Conservation (phyloP, 2,113 vertebrate species). For the Nothocercus julius region DNA sequence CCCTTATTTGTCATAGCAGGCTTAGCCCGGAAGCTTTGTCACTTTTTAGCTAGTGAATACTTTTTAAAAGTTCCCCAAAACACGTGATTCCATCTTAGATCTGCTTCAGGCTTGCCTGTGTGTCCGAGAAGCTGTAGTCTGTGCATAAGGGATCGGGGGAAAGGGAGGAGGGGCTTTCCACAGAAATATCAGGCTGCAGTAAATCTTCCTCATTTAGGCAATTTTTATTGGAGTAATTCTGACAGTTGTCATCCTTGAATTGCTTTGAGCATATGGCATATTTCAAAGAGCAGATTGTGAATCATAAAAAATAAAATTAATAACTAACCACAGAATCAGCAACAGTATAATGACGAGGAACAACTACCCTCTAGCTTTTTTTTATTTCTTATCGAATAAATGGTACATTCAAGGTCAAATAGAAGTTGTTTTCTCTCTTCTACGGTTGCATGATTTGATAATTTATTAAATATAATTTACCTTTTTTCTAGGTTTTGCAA, state of each 20-base stretch:
- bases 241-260: slow-evolving; percentile 94
- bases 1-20: slow-evolving; percentile 59
- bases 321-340: slow-evolving; percentile 89
- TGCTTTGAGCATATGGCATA: slow-evolving; percentile 95
- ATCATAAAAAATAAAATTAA: slow-evolving; percentile 98
- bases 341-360: slow-evolving; percentile 88
- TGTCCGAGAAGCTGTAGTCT: slow-evolving; percentile 52
- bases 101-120: slow-evolving; percentile 58
- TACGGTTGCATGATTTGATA: slow-evolving; percentile 11
- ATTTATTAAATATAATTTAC: slow-evolving; percentile 26
- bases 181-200: slow-evolving; percentile 83
- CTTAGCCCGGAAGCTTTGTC: slow-evolving; percentile 20
- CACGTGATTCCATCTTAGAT: slow-evolving; percentile 60
- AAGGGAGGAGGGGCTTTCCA: slow-evolving; percentile 61
- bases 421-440: slow-evolving; percentile 74
- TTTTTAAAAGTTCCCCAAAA: slow-evolving; percentile 63
- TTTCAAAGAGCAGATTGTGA: slow-evolving; percentile 95
- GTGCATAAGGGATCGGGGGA: not conserved
- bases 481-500: not conserved
- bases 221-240: slow-evolving; percentile 93
- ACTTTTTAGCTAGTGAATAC: slow-evolving; percentile 41
- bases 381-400: slow-evolving; percentile 77
- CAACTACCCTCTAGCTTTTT: slow-evolving; percentile 82
- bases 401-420: slow-evolving; percentile 85
- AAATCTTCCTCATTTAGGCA: slow-evolving; percentile 94